Conservation (phyloP, 2,113 vertebrate genomes). For the Malurus alboscapulatus region DNA sequence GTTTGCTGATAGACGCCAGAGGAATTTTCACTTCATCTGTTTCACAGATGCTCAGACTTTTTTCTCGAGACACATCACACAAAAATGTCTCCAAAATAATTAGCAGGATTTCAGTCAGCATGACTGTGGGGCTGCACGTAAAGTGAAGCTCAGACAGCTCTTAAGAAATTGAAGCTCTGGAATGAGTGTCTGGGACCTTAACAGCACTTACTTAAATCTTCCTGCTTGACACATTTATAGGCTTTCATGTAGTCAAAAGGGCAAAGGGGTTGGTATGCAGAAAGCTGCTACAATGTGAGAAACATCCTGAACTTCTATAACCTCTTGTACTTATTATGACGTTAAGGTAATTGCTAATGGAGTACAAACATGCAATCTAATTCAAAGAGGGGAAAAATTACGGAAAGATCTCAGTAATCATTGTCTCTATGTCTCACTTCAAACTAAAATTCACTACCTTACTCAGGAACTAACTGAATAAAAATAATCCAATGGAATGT, state of each 20-base stretch:
- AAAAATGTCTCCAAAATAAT: slow-evolving; percentile 40
- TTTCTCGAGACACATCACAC: slow-evolving; percentile 5
- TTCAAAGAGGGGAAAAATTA: neutral
- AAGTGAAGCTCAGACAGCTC: slow-evolving; percentile 28
- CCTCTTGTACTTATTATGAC: neutral
- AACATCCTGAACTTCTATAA: slow-evolving; percentile 21
- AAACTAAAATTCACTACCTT: neutral
- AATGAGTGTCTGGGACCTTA: slow-evolving; percentile 29
- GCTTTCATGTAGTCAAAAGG: slow-evolving; percentile 10
- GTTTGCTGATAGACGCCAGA: slow-evolving; percentile 19
- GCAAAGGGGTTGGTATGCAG: slow-evolving; percentile 20
- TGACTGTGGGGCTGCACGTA: slow-evolving; percentile 1
- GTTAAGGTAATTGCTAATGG: neutral
- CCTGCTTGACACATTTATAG: slow-evolving; percentile 33
- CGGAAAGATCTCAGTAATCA: neutral
- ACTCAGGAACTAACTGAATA: neutral
- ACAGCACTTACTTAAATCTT: slow-evolving; percentile 35
- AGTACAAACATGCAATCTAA: neutral
- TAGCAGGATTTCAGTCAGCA: neutral
- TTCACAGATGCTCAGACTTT: slow-evolving; percentile 38
- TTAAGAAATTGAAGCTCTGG: slow-evolving; percentile 17
- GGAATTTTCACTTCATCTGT: slow-evolving; percentile 40
- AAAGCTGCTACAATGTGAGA: slow-evolving; percentile 40
- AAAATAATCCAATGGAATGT: neutral
- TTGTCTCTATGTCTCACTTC: neutral